Percentiles rank a stretch among this genome's conserved stretches.
Evolutionary conservation across 2,113 vertebrate species (phyloP).

Genomic region (Scolopax mira): DNA sequence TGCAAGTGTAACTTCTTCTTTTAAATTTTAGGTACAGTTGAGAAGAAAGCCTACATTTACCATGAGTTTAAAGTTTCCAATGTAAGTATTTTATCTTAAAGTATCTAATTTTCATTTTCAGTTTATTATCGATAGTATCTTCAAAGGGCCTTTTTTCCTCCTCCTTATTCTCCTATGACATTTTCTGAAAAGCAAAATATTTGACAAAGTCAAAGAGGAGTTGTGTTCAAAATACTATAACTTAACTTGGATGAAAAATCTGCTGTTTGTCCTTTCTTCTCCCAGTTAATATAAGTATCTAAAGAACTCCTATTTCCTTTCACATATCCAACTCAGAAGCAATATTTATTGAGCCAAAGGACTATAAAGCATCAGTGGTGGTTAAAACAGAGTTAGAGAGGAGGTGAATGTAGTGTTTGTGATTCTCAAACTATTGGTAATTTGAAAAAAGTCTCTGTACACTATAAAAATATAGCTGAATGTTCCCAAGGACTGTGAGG

Average conservation of each 20-base stretch:
- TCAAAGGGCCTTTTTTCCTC: background rate
- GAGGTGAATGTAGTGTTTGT: background rate
- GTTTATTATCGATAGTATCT: background rate
- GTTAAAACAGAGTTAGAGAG: background rate
- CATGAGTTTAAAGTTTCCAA: conserved; percentile 75
- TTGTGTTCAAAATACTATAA: background rate
- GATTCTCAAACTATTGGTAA: background rate
- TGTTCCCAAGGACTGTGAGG: background rate
- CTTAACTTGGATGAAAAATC: background rate
- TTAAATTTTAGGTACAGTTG: conserved; percentile 77
- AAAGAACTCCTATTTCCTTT: background rate
- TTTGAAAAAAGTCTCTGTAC: background rate
- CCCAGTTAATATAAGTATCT: background rate
- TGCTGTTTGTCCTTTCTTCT: background rate
- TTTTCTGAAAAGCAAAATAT: background rate
- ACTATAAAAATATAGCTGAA: background rate
- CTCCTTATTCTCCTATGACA: background rate
- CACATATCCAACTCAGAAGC: background rate
- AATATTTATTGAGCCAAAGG: background rate
- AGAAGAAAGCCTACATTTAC: conserved; percentile 69
- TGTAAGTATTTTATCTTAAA: conserved; percentile 74
- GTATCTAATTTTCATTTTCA: background rate
- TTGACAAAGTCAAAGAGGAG: background rate
- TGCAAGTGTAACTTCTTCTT: background rate
- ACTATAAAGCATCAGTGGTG: background rate